These are phyloP conservation scores for Erebia epiphron DNA, from an alignment of 2,888 invertebrate species.

Conservation along the genomic window DNA sequence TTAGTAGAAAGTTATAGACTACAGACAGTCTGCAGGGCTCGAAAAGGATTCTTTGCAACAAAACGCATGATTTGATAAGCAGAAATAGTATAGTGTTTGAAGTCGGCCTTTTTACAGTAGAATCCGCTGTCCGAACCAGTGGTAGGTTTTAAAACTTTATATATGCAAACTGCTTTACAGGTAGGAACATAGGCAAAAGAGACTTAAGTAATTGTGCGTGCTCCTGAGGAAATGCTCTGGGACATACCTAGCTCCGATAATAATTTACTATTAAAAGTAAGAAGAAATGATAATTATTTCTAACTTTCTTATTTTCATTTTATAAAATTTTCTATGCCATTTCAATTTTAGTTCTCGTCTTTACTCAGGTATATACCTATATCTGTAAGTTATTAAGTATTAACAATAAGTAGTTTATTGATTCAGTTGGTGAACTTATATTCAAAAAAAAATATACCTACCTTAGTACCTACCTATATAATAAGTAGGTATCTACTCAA, in stretches of 20 bases:
- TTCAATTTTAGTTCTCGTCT: constrained; percentile 12
- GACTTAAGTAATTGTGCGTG: too few relatives aligned
- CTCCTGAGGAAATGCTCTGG: background rate
- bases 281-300: constrained; percentile 5
- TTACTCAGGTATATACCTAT: background rate
- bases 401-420: too few relatives aligned
- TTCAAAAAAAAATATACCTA: too few relatives aligned
- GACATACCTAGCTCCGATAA: background rate
- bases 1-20: constrained; percentile 43
- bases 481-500: too few relatives aligned
- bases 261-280: constrained; percentile 5
- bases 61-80: background rate
- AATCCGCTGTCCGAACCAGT: too few relatives aligned
- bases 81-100: background rate
- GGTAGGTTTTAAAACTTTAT: too few relatives aligned
- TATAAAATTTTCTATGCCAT: constrained; percentile 22
- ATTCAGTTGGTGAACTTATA: too few relatives aligned
- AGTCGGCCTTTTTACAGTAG: too few relatives aligned
- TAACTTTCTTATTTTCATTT: constrained; percentile 12
- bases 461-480: too few relatives aligned
- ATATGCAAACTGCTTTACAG: background rate
- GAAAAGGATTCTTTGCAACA: background rate
- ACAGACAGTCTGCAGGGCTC: constrained; percentile 11
- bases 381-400: too few relatives aligned
- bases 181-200: background rate